Evolutionary conservation across 2,113 vertebrate species (phyloP).

Genomic region (Charadrius vociferus): DNA sequence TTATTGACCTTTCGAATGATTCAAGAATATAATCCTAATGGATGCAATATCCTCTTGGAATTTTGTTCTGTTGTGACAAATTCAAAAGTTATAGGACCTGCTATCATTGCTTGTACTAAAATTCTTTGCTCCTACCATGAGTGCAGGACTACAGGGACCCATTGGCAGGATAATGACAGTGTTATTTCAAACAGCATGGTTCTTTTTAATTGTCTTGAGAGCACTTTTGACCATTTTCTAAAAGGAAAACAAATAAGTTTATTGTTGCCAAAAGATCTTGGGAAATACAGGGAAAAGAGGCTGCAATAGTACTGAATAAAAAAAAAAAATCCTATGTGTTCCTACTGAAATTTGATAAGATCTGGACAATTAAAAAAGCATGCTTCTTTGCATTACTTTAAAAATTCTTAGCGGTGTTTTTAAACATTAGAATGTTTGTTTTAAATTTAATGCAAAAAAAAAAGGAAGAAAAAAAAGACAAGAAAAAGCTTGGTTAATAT

Average conservation of each 20-base stretch:
- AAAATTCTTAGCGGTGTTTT: neutral
- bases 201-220: conserved; percentile 22
- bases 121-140: neutral
- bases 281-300: neutral
- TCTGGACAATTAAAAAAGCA: neutral
- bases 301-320: neutral
- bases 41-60: neutral
- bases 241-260: conserved; percentile 12
- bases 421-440: neutral
- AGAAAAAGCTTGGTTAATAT: neutral
- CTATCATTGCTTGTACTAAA: neutral
- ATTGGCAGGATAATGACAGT: conserved; percentile 8
- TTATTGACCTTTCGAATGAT: neutral
- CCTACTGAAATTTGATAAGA: neutral
- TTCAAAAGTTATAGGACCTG: neutral
- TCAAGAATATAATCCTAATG: neutral
- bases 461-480: neutral
- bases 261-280: neutral
- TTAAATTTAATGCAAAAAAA: neutral
- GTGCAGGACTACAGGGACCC: neutral
- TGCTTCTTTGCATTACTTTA: neutral
- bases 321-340: neutral
- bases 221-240: neutral
- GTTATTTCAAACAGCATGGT: neutral
- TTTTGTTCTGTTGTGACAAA: neutral